Conservation (phyloP, 2,113 vertebrate species). For the Thalassarche chlororhynchos region DNA sequence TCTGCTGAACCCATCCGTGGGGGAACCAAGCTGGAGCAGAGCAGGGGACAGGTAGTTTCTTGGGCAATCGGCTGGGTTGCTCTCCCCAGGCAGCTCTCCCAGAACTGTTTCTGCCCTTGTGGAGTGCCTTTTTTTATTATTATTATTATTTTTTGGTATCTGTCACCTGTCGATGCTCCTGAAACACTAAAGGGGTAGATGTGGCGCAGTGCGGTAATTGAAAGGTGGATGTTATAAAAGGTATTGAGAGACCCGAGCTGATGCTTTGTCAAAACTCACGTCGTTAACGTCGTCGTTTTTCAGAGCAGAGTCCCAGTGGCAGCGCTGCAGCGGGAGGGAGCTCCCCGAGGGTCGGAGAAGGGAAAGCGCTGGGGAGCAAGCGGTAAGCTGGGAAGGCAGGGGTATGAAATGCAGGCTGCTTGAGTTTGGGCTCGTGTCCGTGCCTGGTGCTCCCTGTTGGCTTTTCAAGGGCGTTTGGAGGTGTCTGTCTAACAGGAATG, state of each 20-base stretch:
- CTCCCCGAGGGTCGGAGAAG: accelerated
- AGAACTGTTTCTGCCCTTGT: not conserved
- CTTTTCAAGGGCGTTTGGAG: not conserved
- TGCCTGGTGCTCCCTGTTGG: not conserved
- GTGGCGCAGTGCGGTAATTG: not conserved
- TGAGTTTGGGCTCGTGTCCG: accelerated
- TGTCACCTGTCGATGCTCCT: not conserved
- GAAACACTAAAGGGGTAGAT: not conserved
- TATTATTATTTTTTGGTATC: not conserved
- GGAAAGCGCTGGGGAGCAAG: not conserved
- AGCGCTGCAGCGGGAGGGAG: not conserved
- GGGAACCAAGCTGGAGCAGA: not conserved
- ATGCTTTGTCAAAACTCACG: not conserved
- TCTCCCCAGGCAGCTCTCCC: not conserved
- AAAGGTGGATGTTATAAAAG: not conserved
- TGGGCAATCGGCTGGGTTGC: not conserved
- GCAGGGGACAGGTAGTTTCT: not conserved
- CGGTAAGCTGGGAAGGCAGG: not conserved
- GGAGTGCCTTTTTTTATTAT: not conserved
- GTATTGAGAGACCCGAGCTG: not conserved
- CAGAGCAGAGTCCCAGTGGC: not conserved
- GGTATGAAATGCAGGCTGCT: not conserved
- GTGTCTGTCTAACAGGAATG: not conserved
- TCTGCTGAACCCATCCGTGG: not conserved
- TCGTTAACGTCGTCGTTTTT: not conserved